phyloP scores from a whole-genome alignment of 1,140 invertebrate species.

The Acromyrmex charruanus region DNA sequence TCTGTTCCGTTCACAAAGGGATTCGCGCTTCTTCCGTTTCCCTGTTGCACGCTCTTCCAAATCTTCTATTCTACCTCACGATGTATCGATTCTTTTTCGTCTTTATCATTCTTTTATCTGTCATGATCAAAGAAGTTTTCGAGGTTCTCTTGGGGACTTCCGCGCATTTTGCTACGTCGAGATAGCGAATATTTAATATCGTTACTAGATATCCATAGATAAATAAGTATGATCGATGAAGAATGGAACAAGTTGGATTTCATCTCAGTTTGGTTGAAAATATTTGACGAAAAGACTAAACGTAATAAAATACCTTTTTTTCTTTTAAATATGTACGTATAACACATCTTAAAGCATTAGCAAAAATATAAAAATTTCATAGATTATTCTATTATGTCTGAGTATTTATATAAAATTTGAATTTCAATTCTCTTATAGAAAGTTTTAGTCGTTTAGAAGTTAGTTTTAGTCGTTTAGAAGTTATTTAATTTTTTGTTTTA shows the following conservation, averaged over 20 bases:
- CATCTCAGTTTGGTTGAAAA: not conserved
- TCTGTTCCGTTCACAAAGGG: conserved; percentile 50
- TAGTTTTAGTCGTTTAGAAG: no score
- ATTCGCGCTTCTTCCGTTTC: conserved; percentile 44
- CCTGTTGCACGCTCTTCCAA: conserved; percentile 9
- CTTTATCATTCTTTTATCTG: conserved; percentile 33
- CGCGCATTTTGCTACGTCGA: conserved; percentile 40
- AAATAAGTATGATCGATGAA: conserved; percentile 42
- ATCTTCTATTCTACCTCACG: conserved; percentile 51
- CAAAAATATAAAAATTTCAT: no score
- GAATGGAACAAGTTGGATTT: not conserved
- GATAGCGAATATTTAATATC: conserved; percentile 51
- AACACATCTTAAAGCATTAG: no score
- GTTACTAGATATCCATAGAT: conserved; percentile 19
- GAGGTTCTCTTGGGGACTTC: conserved; percentile 34
- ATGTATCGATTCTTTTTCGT: conserved; percentile 21
- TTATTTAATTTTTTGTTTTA: no score
- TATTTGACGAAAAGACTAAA: not conserved
- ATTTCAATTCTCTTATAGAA: no score
- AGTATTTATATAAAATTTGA: no score
- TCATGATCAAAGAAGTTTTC: conserved; percentile 53
- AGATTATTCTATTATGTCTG: no score
- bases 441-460: no score
- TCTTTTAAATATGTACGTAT: not conserved
- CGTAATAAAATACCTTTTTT: not conserved